These are phyloP conservation scores for Aphelocoma coerulescens DNA, from an alignment of 2,113 vertebrate species.

Conservation along the genomic window DNA sequence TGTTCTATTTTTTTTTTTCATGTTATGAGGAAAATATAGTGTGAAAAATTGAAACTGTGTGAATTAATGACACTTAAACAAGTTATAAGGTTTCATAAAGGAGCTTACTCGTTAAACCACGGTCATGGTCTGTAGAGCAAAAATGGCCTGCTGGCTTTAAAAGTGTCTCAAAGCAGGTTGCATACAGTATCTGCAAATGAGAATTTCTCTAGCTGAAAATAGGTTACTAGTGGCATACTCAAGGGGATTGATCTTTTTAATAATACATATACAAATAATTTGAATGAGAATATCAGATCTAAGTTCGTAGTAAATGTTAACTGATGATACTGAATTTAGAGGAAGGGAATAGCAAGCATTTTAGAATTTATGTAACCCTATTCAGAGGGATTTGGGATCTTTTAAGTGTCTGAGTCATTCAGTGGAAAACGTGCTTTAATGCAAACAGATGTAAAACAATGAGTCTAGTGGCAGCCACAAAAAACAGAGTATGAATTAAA, in stretches of 20 bases:
- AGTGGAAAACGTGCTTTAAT: constrained; percentile 17
- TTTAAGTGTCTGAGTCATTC: constrained; percentile 35
- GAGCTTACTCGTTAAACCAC: constrained; percentile 6
- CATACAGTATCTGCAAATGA: constrained; percentile 40
- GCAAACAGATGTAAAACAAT: constrained; percentile 47
- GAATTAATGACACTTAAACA: constrained; percentile 16
- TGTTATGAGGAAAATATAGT: neutral
- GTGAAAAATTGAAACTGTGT: neutral
- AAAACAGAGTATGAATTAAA: neutral
- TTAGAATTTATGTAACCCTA: constrained; percentile 19
- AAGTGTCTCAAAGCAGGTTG: constrained; percentile 27
- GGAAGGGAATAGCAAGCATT: neutral
- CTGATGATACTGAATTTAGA: neutral
- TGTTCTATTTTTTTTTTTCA: neutral
- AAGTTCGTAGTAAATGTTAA: neutral
- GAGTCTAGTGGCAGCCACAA: constrained; percentile 5
- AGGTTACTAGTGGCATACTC: constrained; percentile 12
- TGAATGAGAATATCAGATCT: constrained; percentile 49
- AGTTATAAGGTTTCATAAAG: constrained; percentile 31
- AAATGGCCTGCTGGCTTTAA: constrained; percentile 17
- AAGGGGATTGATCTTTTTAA: constrained; percentile 29
- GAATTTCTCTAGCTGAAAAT: constrained; percentile 26
- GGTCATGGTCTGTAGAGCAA: neutral
- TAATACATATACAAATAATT: constrained; percentile 31
- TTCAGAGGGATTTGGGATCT: constrained; percentile 36